Evolutionary conservation across 1,140 invertebrate genomes (phyloP), one percentile per base, ranked within the genome.

Genomic region (Arctopsyche grandis): DNA sequence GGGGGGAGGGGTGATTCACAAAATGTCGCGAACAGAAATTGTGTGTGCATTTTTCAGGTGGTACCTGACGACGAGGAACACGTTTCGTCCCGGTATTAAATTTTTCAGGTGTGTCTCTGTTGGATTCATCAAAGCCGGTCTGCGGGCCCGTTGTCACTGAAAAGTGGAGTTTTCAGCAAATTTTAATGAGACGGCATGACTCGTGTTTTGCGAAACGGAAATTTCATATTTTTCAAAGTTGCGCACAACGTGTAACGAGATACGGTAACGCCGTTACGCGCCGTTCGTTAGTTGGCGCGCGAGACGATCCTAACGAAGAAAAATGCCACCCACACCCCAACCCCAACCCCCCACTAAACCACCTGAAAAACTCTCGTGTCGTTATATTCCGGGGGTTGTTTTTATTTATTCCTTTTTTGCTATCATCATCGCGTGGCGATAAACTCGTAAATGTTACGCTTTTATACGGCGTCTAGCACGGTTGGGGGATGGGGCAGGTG

Each of bases 161-260:
- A 74, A 56, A 74, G 71, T 56, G 48, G 71, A 74, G 71, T 56
- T 74, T 74, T 74, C 46, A 56, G 48, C 71, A 46, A 48, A 76
- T 76, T 76, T 76, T 76, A 76, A 76, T 76, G 74, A 76, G 74
- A 76, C 52, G 56, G 24, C 74, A 63, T 76, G 63, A 76, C 74
- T 76, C 56, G 74, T 63, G 56, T 76, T 76, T 76, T 63, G 26
- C 58, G 52, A 44, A 76, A 76, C 74, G 58, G 74, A 76, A 76
- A 76, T 76, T 76, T 76, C 58, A 76, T 76, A 76, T 76, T 76
- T 76, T 76, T 76, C 74, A 76, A 74, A 74, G 56, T 63, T 76
- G 74, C 26, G 7, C 29, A 10, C 24, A 19, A n/a, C 71, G 56
- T 63, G 74, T 63, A 76, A 76, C 56, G 58, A 76, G 74, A 76